Base-by-base conservation (phyloP, 2,113 vertebrate species). In the Eolophus roseicapilla region DNA sequence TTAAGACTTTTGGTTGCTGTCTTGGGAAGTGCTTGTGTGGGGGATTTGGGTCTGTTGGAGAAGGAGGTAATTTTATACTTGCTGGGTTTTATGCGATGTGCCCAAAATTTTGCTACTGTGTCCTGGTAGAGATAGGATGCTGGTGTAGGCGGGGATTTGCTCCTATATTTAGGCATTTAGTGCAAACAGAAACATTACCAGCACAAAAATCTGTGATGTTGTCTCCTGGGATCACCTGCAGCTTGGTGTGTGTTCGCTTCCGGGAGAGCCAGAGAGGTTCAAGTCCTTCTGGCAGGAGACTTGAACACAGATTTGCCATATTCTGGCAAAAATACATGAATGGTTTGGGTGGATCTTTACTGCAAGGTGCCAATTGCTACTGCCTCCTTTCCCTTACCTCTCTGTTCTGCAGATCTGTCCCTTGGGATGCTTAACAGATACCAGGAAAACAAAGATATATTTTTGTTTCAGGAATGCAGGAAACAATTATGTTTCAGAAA, bases 211-310 rank as follows among this genome's bases (percentile, higher is more conserved):
- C 21, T 53, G 64, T 71, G 37, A 5, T 44, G 33, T 3, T 64
- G 5, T 55, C 41, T 86, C 12, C 21, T 59, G 24, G 0, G 1
- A 3, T 53, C 1, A 0, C 37, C 24, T 81, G 37, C 39, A 78
- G 43, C 29, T 75, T 59, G 12, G 11, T 70, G 44, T 60, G 52
- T 1, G 1, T n/a, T 86, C 17, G 13, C n/a, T 78, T 78, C 18
- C 8, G 46, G 41, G 19, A 64, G 28, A 41, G n/a, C 0, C 0
- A 81, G 64, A 70, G 37, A 74, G 24, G 8, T 63, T 75, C 0
- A 0, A 44, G 29, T 9, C 20, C n/a, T 79, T 59, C 31, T 70
- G 29, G 15, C 27, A 19, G 17, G 16, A 82, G 49, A 63, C 21
- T 33, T 39, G 63, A 77, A n/a, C 12, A 6, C 10, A 44, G 14